Base-by-base conservation (phyloP, 2,113 vertebrate species). In the Ictalurus punctatus region DNA sequence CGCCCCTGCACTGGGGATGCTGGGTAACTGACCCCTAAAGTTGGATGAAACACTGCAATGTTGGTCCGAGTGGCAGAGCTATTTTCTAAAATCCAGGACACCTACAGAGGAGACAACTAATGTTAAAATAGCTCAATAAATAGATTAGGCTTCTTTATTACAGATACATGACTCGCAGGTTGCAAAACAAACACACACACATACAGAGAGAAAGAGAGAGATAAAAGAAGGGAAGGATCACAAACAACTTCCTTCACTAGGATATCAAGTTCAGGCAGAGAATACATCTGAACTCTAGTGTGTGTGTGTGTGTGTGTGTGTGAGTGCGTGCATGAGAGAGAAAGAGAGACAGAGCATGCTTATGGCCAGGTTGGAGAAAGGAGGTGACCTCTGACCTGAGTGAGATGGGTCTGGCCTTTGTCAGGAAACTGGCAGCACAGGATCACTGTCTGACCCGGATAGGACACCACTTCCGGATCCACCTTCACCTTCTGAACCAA, bases 1-100 rank as follows among this genome's bases (percentile, higher is more conserved):
- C 96, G 92, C 14, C 93, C 93, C 25, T 67, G 89, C 5, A 94
- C 56, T 0, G 93, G 91, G 0, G 94, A 94, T 5, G 89, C 69
- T 0, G 96, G 97, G 92, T 96, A 97, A 87, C 93, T 96, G 23
- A 94, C 92, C 0, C 94, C 94, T 2, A 90, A 96, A 0, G 0
- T 84, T 0, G 97, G 97, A 87, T 97, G 96, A 88, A 94, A 96
- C 48, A 96, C 96, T 0, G 97, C 97, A 4, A 98, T 95, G 85
- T 95, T 97, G 67, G 90, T 92, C 83, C 92, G 86, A 0, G 86
- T n/a, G 0, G 91, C 93, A 0, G 93, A 89, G 56, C 83, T 91
- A 0, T 91, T 88, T 89, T 95, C 94, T 17, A 95, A 96, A 81
- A 96, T 94, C 97, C 97, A 98, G 0, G 96, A 97, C 80, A 97